These are phyloP conservation scores for Pelecanoides urinatrix DNA, from an alignment of 2,113 vertebrate species.

Conservation along the genomic window DNA sequence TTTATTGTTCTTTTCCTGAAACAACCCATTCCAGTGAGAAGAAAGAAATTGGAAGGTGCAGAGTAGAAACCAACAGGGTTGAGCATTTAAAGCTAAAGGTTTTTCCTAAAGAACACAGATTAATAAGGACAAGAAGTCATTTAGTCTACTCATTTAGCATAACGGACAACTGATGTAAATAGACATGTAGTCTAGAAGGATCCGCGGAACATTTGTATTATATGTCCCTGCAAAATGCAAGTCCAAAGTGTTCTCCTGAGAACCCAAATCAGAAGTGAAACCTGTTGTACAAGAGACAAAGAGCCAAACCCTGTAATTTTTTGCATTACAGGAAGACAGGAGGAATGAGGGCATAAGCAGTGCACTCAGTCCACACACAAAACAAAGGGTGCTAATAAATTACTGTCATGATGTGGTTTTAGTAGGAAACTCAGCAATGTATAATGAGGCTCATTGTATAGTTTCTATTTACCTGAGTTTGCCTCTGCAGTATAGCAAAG, in stretches of 20 bases:
- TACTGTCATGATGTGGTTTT: neutral
- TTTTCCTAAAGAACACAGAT: neutral
- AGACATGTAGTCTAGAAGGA: neutral
- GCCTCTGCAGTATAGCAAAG: neutral
- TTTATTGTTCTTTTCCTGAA: neutral
- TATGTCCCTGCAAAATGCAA: neutral
- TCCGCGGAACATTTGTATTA: neutral
- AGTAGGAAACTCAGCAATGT: neutral
- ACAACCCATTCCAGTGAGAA: neutral
- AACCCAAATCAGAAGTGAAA: neutral
- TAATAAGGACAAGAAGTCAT: neutral
- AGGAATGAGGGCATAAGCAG: neutral
- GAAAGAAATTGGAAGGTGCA: neutral
- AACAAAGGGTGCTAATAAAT: neutral
- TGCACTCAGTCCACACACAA: neutral
- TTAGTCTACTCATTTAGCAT: neutral
- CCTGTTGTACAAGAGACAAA: neutral
- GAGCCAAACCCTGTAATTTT: neutral
- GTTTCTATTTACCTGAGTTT: neutral
- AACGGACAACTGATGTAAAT: neutral
- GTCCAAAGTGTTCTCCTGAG: neutral
- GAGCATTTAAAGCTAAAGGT: neutral
- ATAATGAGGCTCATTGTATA: neutral
- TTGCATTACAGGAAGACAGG: neutral
- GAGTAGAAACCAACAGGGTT: neutral